Evolutionary conservation across 2,888 invertebrate species (phyloP), one percentile per base, ranked within the genome.

Genomic region (Drosophila bunnanda): DNA sequence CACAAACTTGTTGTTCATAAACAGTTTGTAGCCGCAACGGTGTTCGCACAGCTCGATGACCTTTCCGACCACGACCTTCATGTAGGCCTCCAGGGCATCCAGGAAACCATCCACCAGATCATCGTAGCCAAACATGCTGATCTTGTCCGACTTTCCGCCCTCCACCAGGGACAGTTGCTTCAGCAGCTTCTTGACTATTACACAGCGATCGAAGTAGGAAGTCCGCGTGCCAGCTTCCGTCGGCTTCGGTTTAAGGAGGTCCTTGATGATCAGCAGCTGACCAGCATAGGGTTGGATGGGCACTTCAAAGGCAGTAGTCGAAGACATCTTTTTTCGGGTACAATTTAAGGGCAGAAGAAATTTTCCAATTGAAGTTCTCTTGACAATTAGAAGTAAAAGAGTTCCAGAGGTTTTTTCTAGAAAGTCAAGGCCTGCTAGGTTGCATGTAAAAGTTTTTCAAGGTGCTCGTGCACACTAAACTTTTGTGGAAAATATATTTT

Each of bases 271-370:
- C 28, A 78, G 57, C 41, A 55, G 43, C 5, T 17, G 36, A 0
- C 82, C 87, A 7, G 81, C 81, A 59, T 87, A 83, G 4, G 68
- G 52, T 39, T 74, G 79, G 28, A 84, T 43, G 6, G 82, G 79
- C 38, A 84, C 79, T 25, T 57, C 43, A 44, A 69, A 46, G 1
- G 34, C 43, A 25, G 15, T 44, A 15, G 8, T 2, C 8, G 22
- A 44, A 8, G 22, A 25, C 43, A 44, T 44, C 25, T 25, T 17
- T 50, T 17, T 10, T 44, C 1, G n/a, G 17, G 2, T 4, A 5
- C 0, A 30, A 48, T 13, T 30, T 13, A 17, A 12, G 2, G 4
- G 2, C 3, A 30, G 7, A 17, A 12, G 0, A 17, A 17, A 1
- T 17, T 7, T 30, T 28, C 7, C 8, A 2, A 0, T 1, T 50